Evolutionary conservation across 1,140 invertebrate species (phyloP).

Genomic region (Pollicipes pollicipes): DNA sequence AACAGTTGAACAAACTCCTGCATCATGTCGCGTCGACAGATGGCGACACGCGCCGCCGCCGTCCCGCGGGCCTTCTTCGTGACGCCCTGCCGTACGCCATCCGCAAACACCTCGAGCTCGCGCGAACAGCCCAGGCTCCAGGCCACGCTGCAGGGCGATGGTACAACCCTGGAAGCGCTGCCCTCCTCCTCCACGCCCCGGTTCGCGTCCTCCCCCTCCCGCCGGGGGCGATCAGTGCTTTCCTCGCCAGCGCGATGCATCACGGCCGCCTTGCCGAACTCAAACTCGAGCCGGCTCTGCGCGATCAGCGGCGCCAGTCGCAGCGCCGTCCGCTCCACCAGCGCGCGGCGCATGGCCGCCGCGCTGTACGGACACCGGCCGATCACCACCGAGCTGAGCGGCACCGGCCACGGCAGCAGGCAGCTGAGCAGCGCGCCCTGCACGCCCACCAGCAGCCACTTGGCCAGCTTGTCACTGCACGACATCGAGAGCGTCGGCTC

Average conservation of each 20-base stretch:
- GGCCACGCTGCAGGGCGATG: slow-evolving; percentile 21
- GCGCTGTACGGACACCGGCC: slow-evolving; percentile 43
- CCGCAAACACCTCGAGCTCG: slow-evolving; percentile 47
- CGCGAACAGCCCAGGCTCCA: slow-evolving; percentile 17
- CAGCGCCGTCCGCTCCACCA: slow-evolving; percentile 19
- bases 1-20: slow-evolving; percentile 34
- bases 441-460: slow-evolving; percentile 67
- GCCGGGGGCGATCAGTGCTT: no score
- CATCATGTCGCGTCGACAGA: slow-evolving; percentile 45
- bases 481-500: slow-evolving; percentile 72
- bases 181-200: no score
- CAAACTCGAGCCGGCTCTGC: slow-evolving; percentile 25
- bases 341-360: slow-evolving; percentile 43
- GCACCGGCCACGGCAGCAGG: slow-evolving; percentile 46
- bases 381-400: slow-evolving; percentile 49
- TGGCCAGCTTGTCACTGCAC: slow-evolving; percentile 82
- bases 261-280: slow-evolving; percentile 10
- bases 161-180: slow-evolving; percentile 13
- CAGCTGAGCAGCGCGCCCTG: slow-evolving; percentile 54
- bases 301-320: slow-evolving; percentile 21
- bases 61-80: slow-evolving; percentile 48
- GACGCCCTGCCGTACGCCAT: slow-evolving; percentile 58
- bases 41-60: slow-evolving; percentile 32
- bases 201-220: no score
- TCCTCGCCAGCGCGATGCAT: slow-evolving; percentile 5